Evolutionary conservation across 1,140 invertebrate species (phyloP), one percentile per base, ranked within the genome.

Genomic region (Bombus waltoni): DNA sequence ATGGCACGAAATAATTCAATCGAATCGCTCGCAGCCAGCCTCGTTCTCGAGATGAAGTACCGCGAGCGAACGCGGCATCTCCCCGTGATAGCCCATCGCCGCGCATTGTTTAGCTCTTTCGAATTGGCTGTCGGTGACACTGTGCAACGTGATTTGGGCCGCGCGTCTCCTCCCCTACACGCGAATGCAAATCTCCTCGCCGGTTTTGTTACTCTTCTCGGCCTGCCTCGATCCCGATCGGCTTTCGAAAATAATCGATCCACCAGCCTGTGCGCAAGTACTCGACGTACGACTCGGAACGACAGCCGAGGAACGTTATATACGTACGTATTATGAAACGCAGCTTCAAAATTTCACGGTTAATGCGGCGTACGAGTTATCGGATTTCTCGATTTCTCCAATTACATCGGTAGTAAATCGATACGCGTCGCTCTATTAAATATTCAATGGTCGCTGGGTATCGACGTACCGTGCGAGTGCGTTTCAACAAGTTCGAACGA

Each of bases 1-100:
- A 89, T 70, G 83, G 83, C 89, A 91, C 73, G 89, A 91, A 91
- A 91, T 91, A 91, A 91, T 91, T 91, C 89, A 91, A 91, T 91
- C 84, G 86, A 79, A 86, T 77, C 72, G 81, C 77, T 73, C 85
- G 83, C 53, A 86, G 72, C 68, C 57, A 53, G 47, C n/a, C 82
- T 70, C 53, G 42, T 81, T 72, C 71, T 44, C 74, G 75, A 40
- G 85, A 87, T 75, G 80, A 85, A 82, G 81, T 57, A 71, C 62
- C 66, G 68, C 62, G 81, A 78, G 28, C 62, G 65, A n/a, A n/a
- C 59, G 59, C 59, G 5, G 38, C 0, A 65, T 32, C 74, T 81
- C 35, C 47, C 57, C 79, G 72, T 74, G 86, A 87, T 87, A 90
- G 81, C 87, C 82, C 82, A 77, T 87, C 66, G 77, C 32, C 47